These are phyloP conservation scores for Heliconius himera DNA, from an alignment of 1,140 invertebrate species.

Conservation along the genomic window DNA sequence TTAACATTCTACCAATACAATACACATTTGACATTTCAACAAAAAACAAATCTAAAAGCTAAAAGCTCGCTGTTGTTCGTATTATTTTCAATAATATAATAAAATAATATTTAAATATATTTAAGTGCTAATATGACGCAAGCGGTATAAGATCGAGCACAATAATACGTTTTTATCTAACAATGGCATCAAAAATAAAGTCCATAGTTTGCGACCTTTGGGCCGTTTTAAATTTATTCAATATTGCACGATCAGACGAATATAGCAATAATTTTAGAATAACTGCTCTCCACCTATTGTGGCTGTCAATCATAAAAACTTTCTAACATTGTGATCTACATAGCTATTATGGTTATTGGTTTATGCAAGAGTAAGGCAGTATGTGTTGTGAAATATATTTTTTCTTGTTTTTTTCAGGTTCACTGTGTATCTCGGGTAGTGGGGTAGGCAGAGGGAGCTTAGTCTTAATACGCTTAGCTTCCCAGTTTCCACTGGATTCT, in stretches of 20 bases:
- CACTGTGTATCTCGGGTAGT: too few species aligned
- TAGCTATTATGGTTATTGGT: conserved; percentile 39
- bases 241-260: conserved; percentile 59
- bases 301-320: conserved; percentile 75
- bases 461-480: too few species aligned
- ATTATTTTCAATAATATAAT: too few species aligned
- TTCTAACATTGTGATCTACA: conserved; percentile 70
- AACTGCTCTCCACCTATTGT: conserved; percentile 72
- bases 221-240: conserved; percentile 66
- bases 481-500: too few species aligned
- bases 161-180: conserved; percentile 60
- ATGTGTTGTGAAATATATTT: neutral
- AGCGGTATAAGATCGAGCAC: conserved; percentile 43
- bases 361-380: conserved; percentile 30
- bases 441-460: too few species aligned
- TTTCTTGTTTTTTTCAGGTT: too few species aligned
- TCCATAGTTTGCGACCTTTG: conserved; percentile 76
- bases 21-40: too few species aligned
- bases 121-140: conserved; percentile 51
- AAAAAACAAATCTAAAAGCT: too few species aligned
- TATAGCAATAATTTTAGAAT: conserved; percentile 71
- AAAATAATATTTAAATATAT: conserved; percentile 15
- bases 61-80: neutral
- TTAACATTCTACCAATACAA: too few species aligned
- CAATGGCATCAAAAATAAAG: conserved; percentile 72